Conservation (phyloP, 2,113 vertebrate genomes). For the Arvicanthis niloticus region DNA sequence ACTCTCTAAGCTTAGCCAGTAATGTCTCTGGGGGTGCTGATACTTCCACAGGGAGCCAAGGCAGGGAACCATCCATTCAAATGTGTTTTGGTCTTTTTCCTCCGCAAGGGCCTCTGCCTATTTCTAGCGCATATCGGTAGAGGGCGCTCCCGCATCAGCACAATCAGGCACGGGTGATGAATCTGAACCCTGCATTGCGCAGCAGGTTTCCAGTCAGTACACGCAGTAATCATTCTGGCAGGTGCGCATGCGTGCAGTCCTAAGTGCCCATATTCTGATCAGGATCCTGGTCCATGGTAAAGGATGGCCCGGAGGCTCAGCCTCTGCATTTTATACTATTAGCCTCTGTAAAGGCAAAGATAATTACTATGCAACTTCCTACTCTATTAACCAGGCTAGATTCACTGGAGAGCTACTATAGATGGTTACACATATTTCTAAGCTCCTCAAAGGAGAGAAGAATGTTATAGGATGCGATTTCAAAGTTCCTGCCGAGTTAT, state of each 20-base stretch:
- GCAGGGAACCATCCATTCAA: background rate
- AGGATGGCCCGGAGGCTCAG: background rate
- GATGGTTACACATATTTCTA: background rate
- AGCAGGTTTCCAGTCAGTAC: background rate
- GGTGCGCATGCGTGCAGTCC: rapidly evolving
- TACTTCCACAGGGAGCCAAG: background rate
- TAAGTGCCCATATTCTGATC: background rate
- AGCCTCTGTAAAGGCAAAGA: background rate
- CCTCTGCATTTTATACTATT: background rate
- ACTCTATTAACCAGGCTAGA: background rate
- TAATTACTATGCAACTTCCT: rapidly evolving
- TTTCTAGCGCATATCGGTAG: conserved; percentile 43
- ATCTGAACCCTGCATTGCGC: background rate
- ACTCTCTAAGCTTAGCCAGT: background rate
- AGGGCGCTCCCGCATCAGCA: conserved; percentile 69
- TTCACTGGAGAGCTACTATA: background rate
- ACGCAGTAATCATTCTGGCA: too few relatives aligned
- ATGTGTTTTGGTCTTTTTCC: rapidly evolving
- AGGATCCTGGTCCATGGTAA: too few relatives aligned
- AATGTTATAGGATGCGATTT: background rate
- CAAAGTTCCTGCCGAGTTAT: background rate
- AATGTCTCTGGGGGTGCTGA: background rate
- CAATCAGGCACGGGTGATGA: background rate
- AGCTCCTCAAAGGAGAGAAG: background rate
- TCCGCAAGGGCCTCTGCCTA: background rate